phyloP scores from a whole-genome alignment of 1,140 invertebrate genomes.

The Atta texana region DNA sequence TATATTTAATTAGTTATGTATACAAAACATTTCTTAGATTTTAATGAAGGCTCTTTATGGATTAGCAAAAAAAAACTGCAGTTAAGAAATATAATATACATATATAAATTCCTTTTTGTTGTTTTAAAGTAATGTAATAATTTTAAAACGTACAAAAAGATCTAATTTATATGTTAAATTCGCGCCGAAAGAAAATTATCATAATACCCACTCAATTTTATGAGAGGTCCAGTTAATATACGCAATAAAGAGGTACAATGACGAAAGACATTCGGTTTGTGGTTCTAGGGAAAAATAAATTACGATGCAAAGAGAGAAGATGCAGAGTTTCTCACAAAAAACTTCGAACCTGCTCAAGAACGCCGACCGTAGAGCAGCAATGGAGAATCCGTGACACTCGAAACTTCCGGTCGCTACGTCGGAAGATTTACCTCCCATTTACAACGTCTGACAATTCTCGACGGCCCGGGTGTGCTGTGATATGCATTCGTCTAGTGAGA shows the following conservation, averaged over 20 bases:
- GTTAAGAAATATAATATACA: no score
- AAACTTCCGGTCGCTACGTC: slow-evolving; percentile 47
- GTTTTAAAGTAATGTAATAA: no score
- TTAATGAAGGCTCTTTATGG: no score
- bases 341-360: slow-evolving; percentile 18
- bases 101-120: no score
- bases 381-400: slow-evolving; percentile 28
- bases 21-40: no score
- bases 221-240: background rate
- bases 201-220: background rate
- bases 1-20: no score
- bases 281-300: background rate
- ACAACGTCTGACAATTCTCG: slow-evolving; percentile 41
- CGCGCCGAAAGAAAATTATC: background rate
- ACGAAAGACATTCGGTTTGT: background rate
- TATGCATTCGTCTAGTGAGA: slow-evolving; percentile 10
- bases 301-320: background rate
- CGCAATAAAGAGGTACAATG: background rate
- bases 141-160: no score
- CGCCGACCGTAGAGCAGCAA: slow-evolving; percentile 20
- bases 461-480: background rate
- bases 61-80: no score
- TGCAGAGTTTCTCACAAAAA: slow-evolving; percentile 2
- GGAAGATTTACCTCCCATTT: slow-evolving; percentile 46
- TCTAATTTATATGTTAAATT: no score